Evolutionary conservation across 2,113 vertebrate species (phyloP).

Genomic region (Tachuris rubrigastra): DNA sequence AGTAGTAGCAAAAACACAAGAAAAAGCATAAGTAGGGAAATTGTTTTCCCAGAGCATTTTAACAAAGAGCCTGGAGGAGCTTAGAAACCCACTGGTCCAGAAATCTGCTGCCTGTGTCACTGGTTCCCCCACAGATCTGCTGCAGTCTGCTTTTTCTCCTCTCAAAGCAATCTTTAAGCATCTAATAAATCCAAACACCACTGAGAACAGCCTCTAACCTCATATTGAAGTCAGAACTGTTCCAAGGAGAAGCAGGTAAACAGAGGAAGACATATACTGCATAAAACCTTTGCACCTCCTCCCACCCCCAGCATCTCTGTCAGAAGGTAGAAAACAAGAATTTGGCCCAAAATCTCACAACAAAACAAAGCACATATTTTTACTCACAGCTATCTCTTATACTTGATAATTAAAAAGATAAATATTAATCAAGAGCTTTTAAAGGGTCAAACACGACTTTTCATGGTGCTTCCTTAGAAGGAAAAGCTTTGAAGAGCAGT

Average conservation of each 20-base stretch:
- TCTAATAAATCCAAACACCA: background rate
- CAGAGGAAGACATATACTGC: background rate
- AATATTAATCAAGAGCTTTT: background rate
- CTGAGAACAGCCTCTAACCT: background rate
- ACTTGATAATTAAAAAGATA: background rate
- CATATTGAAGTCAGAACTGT: background rate
- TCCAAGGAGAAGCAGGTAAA: background rate
- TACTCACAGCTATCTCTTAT: accelerated
- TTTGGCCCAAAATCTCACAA: background rate
- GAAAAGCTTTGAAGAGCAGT: background rate
- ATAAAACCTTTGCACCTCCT: background rate
- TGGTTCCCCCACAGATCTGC: background rate
- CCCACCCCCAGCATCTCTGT: background rate
- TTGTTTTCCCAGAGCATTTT: background rate
- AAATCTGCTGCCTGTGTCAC: background rate
- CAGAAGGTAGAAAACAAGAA: background rate
- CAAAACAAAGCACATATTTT: background rate
- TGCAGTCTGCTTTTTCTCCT: background rate
- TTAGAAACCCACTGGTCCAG: background rate
- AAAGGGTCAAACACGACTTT: background rate
- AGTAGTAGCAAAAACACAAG: background rate
- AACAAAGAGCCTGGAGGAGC: background rate
- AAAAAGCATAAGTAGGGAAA: background rate
- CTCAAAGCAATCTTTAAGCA: background rate
- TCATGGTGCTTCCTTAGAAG: background rate